Percentiles rank a stretch among this genome's conserved stretches.
Evolutionary conservation across 2,888 invertebrate species (phyloP).

Genomic region (Maniola hyperantus): DNA sequence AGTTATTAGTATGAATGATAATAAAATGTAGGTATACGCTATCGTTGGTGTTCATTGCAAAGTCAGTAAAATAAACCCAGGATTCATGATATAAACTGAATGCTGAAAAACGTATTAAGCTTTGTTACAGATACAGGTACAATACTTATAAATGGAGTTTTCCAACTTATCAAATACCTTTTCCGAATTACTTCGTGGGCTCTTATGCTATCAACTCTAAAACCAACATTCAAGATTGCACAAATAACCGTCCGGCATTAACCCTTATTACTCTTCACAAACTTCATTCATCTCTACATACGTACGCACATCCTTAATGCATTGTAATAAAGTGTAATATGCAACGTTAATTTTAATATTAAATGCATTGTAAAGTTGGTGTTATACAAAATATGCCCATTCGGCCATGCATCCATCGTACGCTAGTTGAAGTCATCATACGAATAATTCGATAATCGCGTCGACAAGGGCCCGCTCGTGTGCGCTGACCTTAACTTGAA

Average conservation of each 20-base stretch:
- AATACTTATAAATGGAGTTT: no score
- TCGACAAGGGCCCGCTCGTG: slow-evolving; percentile 61
- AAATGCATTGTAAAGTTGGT: slow-evolving; percentile 25
- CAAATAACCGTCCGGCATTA: slow-evolving; percentile 72
- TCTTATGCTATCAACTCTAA: slow-evolving; percentile 48
- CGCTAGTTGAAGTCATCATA: slow-evolving; percentile 52
- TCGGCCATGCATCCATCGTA: slow-evolving; percentile 38
- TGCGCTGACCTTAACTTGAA: slow-evolving; percentile 60
- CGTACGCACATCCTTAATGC: slow-evolving; percentile 17
- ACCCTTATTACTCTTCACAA: slow-evolving; percentile 68
- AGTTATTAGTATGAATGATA: no score
- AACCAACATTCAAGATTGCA: slow-evolving; percentile 77
- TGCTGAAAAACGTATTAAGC: no score
- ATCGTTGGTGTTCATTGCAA: no score
- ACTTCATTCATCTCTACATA: slow-evolving; percentile 41
- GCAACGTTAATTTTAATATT: slow-evolving; percentile 15
- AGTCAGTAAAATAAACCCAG: no score
- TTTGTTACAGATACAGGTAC: no score
- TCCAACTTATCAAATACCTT: neutral
- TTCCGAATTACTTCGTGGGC: neutral
- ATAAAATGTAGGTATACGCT: no score
- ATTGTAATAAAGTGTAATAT: slow-evolving; percentile 30
- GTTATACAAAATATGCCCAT: slow-evolving; percentile 37
- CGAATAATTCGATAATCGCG: slow-evolving; percentile 69
- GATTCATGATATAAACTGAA: no score